Evolutionary conservation across 2,113 vertebrate species (phyloP).

Genomic region (Lucifuga dentata): DNA sequence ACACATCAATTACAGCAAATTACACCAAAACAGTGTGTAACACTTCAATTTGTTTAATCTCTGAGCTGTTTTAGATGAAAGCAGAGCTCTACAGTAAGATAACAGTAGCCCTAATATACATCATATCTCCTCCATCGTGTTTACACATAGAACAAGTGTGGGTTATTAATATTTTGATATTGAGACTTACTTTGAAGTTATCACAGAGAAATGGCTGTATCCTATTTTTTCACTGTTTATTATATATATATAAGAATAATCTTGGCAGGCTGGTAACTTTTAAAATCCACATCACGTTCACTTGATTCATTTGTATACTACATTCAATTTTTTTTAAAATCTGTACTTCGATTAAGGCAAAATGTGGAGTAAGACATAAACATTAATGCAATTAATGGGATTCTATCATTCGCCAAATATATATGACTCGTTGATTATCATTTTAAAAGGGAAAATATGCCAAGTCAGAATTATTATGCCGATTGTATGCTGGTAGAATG

Average conservation of each 20-base stretch:
- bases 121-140: constrained; percentile 50
- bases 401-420: too few species aligned
- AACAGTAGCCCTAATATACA: constrained; percentile 65
- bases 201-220: constrained; percentile 37
- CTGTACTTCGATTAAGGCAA: too few species aligned
- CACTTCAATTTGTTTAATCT: constrained; percentile 79
- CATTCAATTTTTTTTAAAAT: too few species aligned
- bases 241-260: constrained; percentile 51
- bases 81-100: constrained; percentile 59
- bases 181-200: constrained; percentile 53
- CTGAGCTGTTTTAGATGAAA: constrained; percentile 67
- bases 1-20: constrained; percentile 82
- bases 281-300: constrained; percentile 53
- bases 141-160: constrained; percentile 47
- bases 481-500: too few species aligned
- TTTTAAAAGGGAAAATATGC: too few species aligned
- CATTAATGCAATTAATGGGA: too few species aligned
- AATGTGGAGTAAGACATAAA: too few species aligned
- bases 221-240: constrained; percentile 33
- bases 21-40: constrained; percentile 78
- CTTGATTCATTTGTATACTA: too few species aligned
- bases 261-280: constrained; percentile 47
- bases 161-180: constrained; percentile 60
- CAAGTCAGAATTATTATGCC: too few species aligned
- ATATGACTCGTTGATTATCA: too few species aligned